These are phyloP conservation scores for Apeira syringaria DNA, from an alignment of 2,888 invertebrate species.

Conservation along the genomic window DNA sequence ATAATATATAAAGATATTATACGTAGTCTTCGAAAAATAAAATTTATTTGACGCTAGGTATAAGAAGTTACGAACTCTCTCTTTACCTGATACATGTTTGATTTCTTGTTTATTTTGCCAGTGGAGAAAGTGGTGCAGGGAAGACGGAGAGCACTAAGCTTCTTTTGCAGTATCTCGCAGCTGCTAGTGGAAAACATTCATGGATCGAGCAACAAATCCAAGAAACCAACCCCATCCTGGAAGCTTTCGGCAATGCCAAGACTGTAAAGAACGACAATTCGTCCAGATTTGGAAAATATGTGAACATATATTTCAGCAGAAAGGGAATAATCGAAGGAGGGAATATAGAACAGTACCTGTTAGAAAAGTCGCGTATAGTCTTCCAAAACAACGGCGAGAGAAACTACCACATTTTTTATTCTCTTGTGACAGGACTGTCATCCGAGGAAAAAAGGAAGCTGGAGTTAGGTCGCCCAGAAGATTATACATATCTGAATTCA, in stretches of 20 bases:
- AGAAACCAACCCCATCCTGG: conserved; percentile 97
- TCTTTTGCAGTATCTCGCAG: conserved; percentile 96
- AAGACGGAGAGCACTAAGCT: conserved; percentile 98
- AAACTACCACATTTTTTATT: conserved; percentile 98
- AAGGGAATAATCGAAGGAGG: conserved; percentile 96
- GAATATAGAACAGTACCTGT: conserved; percentile 95
- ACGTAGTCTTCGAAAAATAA: too few species aligned
- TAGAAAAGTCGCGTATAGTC: conserved; percentile 97
- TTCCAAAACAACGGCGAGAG: conserved; percentile 94
- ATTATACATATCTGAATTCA: conserved; percentile 92
- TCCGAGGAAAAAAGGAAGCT: conserved; percentile 91
- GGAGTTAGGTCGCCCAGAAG: conserved; percentile 88
- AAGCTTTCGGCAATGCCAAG: conserved; percentile 98
- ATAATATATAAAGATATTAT: too few species aligned
- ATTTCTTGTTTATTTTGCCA: conserved; percentile 69
- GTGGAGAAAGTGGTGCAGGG: conserved; percentile 98
- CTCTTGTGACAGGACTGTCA: conserved; percentile 92
- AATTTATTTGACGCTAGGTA: too few species aligned
- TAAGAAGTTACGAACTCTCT: too few species aligned
- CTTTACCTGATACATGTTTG: too few species aligned
- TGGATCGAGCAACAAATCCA: conserved; percentile 99
- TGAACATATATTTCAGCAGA: conserved; percentile 93
- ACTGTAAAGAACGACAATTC: conserved; percentile 98
- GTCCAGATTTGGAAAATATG: conserved; percentile 97
- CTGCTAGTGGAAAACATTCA: conserved; percentile 96